phyloP scores from a whole-genome alignment of 2,113 vertebrate genomes.

The Brienomyrus brachyistius region DNA sequence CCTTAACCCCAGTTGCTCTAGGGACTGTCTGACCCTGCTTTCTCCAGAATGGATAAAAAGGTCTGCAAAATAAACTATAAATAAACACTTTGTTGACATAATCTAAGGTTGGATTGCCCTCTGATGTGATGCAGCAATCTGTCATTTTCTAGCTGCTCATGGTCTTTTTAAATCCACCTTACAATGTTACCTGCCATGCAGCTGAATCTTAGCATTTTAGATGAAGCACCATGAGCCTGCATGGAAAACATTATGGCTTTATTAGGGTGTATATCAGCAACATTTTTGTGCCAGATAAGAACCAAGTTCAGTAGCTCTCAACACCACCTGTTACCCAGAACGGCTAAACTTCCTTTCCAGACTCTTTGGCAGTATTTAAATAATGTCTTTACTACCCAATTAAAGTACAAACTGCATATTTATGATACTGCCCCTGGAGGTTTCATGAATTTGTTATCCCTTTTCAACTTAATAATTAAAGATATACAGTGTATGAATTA shows the following conservation, averaged over 20 bases:
- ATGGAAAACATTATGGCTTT: neutral
- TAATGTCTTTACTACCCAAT: slow-evolving; percentile 13
- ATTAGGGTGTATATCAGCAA: neutral
- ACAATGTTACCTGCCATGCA: neutral
- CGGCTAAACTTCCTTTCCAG: neutral
- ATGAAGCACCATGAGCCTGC: neutral
- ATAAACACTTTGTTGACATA: neutral
- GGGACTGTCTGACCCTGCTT: neutral
- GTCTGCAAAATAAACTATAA: neutral
- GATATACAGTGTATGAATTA: slow-evolving; percentile 23
- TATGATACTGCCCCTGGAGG: slow-evolving; percentile 4
- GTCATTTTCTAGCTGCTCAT: neutral
- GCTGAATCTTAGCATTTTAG: neutral
- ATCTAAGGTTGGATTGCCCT: neutral
- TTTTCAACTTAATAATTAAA: slow-evolving; percentile 23
- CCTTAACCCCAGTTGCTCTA: neutral
- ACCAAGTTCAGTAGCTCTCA: neutral
- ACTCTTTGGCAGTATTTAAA: slow-evolving; percentile 8
- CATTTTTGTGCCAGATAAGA: neutral
- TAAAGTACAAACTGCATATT: slow-evolving; percentile 20
- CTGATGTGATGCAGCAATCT: neutral
- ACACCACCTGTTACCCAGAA: neutral
- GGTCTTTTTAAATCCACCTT: neutral
- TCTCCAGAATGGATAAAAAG: neutral
- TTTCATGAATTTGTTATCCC: slow-evolving; percentile 11